Evolutionary conservation across 2,113 vertebrate species (phyloP).

Genomic region (Lipophrys pholis): DNA sequence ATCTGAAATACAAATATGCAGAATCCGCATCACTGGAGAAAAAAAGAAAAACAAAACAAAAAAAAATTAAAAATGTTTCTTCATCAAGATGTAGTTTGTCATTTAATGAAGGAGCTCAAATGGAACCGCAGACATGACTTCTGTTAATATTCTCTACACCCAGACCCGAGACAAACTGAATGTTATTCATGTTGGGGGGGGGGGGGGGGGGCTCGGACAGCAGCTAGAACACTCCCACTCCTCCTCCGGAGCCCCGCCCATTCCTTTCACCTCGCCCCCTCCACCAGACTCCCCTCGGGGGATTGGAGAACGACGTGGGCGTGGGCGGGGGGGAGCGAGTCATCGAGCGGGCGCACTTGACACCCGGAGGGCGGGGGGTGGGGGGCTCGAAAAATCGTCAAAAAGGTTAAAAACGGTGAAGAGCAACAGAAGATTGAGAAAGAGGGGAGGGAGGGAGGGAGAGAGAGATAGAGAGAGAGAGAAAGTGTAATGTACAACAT

Average conservation of each 20-base stretch:
- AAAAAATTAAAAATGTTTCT: conserved; percentile 93
- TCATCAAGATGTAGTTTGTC: conserved; percentile 87
- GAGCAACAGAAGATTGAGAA: conserved; percentile 84
- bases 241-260: no score
- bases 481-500: conserved; percentile 96
- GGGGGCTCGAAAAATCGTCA: conserved; percentile 72
- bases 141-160: conserved; percentile 85
- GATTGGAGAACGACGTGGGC: conserved; percentile 33
- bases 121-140: conserved; percentile 89
- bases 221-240: conserved; percentile 81
- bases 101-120: conserved; percentile 87
- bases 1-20: conserved; percentile 99
- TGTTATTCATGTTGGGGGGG: conserved; percentile 77
- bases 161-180: conserved; percentile 92
- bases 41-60: conserved; percentile 47
- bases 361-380: conserved; percentile 35
- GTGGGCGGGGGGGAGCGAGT: conserved; percentile 42
- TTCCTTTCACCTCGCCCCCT: no score
- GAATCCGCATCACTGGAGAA: conserved; percentile 96
- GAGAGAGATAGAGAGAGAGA: conserved; percentile 51
- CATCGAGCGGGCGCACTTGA: conserved; percentile 30
- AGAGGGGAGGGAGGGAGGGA: background rate
- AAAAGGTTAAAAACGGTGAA: conserved; percentile 84
- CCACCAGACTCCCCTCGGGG: no score
- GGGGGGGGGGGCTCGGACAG: conserved; percentile 79